phyloP scores from a whole-genome alignment of 1,140 invertebrate genomes.

The Psilanteris sp. region DNA sequence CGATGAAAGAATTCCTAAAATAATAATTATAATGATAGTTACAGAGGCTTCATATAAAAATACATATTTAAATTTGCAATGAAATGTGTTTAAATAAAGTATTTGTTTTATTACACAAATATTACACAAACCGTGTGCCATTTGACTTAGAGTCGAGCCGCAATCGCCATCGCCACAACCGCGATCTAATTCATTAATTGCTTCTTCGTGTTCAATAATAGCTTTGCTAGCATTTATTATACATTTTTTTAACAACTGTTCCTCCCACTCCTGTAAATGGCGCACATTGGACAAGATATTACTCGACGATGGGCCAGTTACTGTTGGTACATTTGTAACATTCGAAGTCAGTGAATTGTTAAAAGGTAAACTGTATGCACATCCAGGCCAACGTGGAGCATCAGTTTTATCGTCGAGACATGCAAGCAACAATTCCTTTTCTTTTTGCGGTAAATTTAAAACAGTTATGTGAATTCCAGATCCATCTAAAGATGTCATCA shows the following conservation, averaged over 20 bases:
- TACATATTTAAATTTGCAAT: constrained; percentile 1
- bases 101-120: no score
- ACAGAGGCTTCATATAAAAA: background rate
- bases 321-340: constrained; percentile 14
- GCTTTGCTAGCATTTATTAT: constrained; percentile 79
- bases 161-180: constrained; percentile 91
- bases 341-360: constrained; percentile 1
- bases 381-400: constrained; percentile 83
- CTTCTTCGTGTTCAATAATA: constrained; percentile 81
- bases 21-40: constrained; percentile 9
- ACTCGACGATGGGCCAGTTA: background rate
- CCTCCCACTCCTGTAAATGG: constrained; percentile 69
- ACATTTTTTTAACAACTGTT: constrained; percentile 77
- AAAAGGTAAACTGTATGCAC: constrained; percentile 66
- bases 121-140: constrained; percentile 80
- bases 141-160: constrained; percentile 85
- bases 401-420: constrained; percentile 82
- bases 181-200: constrained; percentile 86
- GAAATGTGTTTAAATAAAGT: no score
- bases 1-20: constrained; percentile 74
- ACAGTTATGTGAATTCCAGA: constrained; percentile 88
- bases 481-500: constrained; percentile 92
- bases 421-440: constrained; percentile 79
- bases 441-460: constrained; percentile 81
- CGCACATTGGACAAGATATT: constrained; percentile 67